Evolutionary conservation across 2,113 vertebrate species (phyloP).

Genomic region (Syrrhaptes paradoxus): DNA sequence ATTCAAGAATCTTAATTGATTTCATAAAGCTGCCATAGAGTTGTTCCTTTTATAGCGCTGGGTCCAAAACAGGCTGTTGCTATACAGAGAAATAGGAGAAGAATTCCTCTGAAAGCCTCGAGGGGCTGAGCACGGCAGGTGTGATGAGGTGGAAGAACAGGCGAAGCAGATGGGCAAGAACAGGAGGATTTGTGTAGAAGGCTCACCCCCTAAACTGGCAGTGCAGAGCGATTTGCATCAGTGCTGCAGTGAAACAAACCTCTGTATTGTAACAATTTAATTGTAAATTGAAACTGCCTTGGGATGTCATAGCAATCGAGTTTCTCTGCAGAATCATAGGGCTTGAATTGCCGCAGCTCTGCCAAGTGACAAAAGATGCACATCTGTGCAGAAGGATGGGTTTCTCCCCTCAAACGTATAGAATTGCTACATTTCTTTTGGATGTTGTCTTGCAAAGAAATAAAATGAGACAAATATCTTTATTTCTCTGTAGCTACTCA

Average conservation of each 20-base stretch:
- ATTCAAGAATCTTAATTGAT: neutral
- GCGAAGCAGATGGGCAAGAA: neutral
- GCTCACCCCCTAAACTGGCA: neutral
- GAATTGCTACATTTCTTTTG: neutral
- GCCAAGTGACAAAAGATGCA: neutral
- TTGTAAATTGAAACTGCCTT: slow-evolving; percentile 46
- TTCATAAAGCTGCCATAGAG: neutral
- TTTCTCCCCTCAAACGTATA: neutral
- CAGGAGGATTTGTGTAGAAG: neutral
- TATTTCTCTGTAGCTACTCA: neutral
- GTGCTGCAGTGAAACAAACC: neutral
- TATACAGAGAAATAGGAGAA: neutral
- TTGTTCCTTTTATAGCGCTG: neutral
- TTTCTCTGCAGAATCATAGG: neutral
- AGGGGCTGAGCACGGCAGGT: neutral
- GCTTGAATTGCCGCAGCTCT: neutral
- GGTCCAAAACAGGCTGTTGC: neutral
- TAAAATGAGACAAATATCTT: neutral
- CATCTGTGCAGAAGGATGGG: neutral
- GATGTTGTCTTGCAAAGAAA: neutral
- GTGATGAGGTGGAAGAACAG: neutral
- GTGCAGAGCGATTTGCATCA: neutral
- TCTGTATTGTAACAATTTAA: neutral
- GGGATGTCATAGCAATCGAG: neutral
- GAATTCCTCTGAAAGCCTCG: neutral